A percentile compares a stretch with the other conserved stretches of the same genome.
Evolutionary conservation across 2,888 invertebrate genomes (phyloP).

Genomic region (Phaedon cochleariae): DNA sequence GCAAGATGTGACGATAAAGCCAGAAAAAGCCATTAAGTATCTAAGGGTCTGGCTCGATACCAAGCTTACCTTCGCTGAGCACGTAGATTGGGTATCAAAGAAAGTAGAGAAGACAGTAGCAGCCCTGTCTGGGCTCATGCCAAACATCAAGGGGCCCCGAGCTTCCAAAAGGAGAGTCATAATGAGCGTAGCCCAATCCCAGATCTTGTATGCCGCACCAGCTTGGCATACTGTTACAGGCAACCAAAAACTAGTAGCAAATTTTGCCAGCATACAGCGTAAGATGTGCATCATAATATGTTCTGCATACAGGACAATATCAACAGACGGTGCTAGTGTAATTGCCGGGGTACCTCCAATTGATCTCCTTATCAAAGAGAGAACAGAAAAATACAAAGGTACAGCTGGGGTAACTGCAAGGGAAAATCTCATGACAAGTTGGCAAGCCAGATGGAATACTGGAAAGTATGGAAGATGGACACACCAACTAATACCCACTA

Average conservation of each 20-base stretch:
- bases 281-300: not conserved
- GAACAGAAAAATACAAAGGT: not conserved
- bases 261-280: not conserved
- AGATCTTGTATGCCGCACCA: slow-evolving; percentile 10
- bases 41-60: too few species aligned
- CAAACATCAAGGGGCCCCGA: slow-evolving; percentile 18
- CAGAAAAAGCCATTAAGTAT: too few species aligned
- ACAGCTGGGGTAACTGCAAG: too few species aligned
- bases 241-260: slow-evolving; percentile 2
- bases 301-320: not conserved
- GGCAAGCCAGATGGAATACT: too few species aligned
- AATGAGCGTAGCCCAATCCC: slow-evolving; percentile 19
- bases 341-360: not conserved
- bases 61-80: slow-evolving; percentile 1
- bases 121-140: slow-evolving; percentile 17
- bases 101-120: slow-evolving; percentile 16
- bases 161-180: slow-evolving; percentile 19
- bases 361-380: not conserved
- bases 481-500: too few species aligned
- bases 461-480: too few species aligned
- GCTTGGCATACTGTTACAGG: not conserved
- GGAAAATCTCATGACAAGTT: too few species aligned
- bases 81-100: slow-evolving; percentile 1
- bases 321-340: not conserved
- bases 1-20: not conserved